These are phyloP conservation scores for Mesorhabditis belari DNA, from an alignment of 2,888 invertebrate species.

Conservation along the genomic window DNA sequence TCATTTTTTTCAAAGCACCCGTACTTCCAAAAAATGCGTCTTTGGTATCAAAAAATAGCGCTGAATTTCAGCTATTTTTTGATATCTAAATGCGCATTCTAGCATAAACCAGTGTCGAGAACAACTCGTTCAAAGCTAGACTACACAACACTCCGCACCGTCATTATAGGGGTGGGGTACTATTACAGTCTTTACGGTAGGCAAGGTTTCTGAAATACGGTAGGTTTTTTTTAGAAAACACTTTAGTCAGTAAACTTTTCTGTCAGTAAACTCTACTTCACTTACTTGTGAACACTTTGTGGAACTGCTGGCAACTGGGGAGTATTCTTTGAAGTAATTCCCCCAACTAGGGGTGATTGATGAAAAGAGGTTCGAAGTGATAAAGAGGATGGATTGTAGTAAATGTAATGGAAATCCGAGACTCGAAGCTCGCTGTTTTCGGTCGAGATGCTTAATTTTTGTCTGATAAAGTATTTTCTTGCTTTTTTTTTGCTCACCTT, in stretches of 20 bases:
- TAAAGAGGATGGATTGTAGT: constrained; percentile 48
- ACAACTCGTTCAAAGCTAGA: no score
- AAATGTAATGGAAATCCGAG: constrained; percentile 47
- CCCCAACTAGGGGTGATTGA: neutral
- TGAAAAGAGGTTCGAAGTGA: constrained; percentile 37
- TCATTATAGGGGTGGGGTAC: no score
- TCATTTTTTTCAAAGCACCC: no score
- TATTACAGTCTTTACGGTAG: no score
- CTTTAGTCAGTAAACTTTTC: no score
- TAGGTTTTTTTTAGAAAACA: neutral
- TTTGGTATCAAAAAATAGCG: no score
- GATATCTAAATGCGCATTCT: no score
- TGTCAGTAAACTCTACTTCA: constrained; percentile 8
- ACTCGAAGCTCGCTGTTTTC: constrained; percentile 1
- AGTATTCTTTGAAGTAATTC: constrained; percentile 1
- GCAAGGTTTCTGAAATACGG: no score
- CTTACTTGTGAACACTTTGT: constrained; percentile 2
- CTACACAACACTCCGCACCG: no score
- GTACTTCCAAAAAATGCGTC: no score
- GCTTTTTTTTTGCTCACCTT: constrained; percentile 13
- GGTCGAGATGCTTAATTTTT: neutral
- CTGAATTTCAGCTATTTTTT: no score
- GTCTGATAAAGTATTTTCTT: neutral
- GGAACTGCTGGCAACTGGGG: constrained; percentile 3
- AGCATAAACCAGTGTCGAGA: no score